These are phyloP conservation scores for Cryptoblepharus egeriae DNA, from an alignment of 2,797 vertebrate genomes.

Conservation along the genomic window DNA sequence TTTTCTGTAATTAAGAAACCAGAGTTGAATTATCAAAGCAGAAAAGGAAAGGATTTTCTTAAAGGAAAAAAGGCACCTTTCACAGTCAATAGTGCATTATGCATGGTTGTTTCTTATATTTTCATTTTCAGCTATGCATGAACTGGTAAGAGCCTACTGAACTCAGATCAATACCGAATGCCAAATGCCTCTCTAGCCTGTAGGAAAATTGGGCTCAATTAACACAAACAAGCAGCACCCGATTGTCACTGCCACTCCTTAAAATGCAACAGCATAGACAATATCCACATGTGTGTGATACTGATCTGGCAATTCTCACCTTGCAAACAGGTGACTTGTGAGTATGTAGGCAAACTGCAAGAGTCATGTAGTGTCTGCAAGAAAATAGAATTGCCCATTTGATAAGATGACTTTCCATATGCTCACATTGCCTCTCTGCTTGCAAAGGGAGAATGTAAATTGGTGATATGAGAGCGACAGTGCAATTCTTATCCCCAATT, in stretches of 20 bases:
- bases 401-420: neutral
- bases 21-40: conserved; percentile 26
- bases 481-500: too few relatives aligned
- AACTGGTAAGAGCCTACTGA: neutral
- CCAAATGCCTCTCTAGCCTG: neutral
- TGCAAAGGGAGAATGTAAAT: neutral
- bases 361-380: neutral
- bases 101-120: too few relatives aligned
- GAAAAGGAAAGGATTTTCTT: conserved; percentile 27
- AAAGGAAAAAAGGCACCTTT: neutral
- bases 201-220: neutral
- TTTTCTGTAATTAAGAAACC: conserved; percentile 32
- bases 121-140: neutral
- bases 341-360: neutral
- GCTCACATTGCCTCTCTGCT: neutral
- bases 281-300: neutral
- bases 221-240: neutral
- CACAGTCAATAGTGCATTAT: conserved; percentile 1
- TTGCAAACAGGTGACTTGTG: neutral
- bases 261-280: neutral
- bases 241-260: neutral
- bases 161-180: neutral
- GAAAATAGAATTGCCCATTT: neutral
- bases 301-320: neutral
- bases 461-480: neutral